These are phyloP conservation scores for Boleophthalmus pectinirostris DNA, from an alignment of 2,113 vertebrate species.

Conservation along the genomic window DNA sequence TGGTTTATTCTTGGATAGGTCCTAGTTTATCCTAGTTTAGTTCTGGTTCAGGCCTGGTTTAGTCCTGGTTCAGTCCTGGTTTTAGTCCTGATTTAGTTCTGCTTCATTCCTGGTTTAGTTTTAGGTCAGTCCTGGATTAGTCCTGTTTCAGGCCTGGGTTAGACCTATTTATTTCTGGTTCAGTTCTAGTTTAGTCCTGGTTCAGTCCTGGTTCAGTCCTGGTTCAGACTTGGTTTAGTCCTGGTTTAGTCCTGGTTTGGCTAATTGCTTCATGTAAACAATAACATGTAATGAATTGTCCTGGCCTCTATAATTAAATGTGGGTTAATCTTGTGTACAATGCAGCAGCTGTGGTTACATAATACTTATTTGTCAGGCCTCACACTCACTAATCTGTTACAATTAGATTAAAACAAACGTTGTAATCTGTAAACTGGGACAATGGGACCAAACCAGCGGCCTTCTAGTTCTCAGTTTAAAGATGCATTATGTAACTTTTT, in stretches of 20 bases:
- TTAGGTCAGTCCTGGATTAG: not conserved
- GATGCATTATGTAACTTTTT: too few species aligned
- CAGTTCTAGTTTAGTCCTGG: too few species aligned
- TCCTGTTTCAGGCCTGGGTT: not conserved
- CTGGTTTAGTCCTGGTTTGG: not conserved
- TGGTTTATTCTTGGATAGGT: too few species aligned
- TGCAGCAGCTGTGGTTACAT: constrained; percentile 18
- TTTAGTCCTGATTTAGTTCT: not conserved
- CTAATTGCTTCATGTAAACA: not conserved
- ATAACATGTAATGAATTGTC: not conserved
- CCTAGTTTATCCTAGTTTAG: too few species aligned
- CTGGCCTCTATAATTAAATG: not conserved
- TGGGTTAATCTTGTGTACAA: constrained; percentile 31
- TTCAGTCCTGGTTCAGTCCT: too few species aligned
- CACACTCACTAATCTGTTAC: constrained; percentile 37
- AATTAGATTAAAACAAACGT: constrained; percentile 41
- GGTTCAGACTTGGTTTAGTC: too few species aligned
- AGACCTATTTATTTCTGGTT: too few species aligned
- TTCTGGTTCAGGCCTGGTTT: too few species aligned
- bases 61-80: not conserved
- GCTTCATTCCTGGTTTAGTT: not conserved
- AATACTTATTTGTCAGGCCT: constrained; percentile 32
- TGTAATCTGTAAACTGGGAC: constrained; percentile 23
- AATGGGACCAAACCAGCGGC: constrained; percentile 1
- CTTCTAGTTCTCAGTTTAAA: too few species aligned